Conservation (phyloP, 2,113 vertebrate genomes). For the Furnarius figulus region DNA sequence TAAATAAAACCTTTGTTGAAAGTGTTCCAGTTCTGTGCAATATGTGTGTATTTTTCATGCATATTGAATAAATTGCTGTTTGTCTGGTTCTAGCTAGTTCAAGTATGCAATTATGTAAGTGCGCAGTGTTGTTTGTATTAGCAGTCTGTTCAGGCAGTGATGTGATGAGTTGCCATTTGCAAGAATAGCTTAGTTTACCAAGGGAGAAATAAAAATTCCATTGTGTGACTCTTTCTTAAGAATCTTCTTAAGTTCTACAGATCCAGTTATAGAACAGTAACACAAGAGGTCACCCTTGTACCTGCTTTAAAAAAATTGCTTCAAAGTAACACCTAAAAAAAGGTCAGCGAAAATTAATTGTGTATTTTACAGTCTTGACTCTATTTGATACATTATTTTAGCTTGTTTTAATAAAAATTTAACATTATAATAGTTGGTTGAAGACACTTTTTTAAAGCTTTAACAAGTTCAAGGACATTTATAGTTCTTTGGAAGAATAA, state of each 20-base stretch:
- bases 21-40: background rate
- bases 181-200: background rate
- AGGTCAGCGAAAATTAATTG: background rate
- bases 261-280: background rate
- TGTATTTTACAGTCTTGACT: background rate
- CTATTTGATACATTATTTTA: background rate
- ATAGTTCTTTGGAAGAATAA: background rate
- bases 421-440: background rate
- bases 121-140: background rate
- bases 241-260: background rate
- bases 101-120: background rate
- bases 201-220: background rate
- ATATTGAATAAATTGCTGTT: background rate
- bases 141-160: background rate
- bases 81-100: background rate
- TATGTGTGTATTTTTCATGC: background rate
- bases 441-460: background rate
- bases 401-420: background rate
- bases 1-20: background rate
- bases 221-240: background rate
- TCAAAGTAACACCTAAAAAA: background rate
- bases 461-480: background rate
- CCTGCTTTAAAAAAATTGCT: background rate
- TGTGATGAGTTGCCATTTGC: background rate
- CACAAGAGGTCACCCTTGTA: conserved; percentile 55